Evolutionary conservation across 1,140 invertebrate genomes (phyloP), one percentile per base, ranked within the genome.

Genomic region (Gonioctena quinquepunctata): DNA sequence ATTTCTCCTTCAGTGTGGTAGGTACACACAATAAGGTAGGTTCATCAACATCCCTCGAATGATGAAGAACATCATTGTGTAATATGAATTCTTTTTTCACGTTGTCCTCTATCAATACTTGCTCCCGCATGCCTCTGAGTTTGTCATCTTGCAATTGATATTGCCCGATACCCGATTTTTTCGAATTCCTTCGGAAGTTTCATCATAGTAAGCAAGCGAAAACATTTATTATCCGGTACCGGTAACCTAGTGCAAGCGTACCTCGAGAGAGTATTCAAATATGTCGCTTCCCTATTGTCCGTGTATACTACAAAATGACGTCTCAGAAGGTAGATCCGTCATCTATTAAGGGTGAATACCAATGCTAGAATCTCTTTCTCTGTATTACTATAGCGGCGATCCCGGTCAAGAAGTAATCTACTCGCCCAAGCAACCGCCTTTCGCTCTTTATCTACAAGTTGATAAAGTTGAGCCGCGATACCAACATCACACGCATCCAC

Each of bases 11-110:
- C 23, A 64, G 8, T 7, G 26, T 3, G 8, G 49, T 28, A n/a
- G 60, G 68, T 22, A 69, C 48, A 28, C 68, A 69, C 4, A 69
- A 11, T 49, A 69, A 64, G n/a, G n/a, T 26, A 26, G 22, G 26
- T 11, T 33, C 7, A 8, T 52, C 27, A 28, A 21, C 21, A 19
- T 18, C 11, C 16, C 42, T 22, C 13, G 19, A 16, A 21, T 27
- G 2, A 60, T 60, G 48, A n/a, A n/a, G n/a, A n/a, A n/a, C n/a
- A n/a, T n/a, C n/a, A n/a, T n/a, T n/a, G n/a, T n/a, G n/a, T n/a
- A n/a, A n/a, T n/a, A n/a, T n/a, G n/a, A n/a, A n/a, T n/a, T n/a
- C n/a, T n/a, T n/a, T n/a, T n/a, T n/a, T n/a, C n/a, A n/a, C n/a
- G n/a, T n/a, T n/a, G n/a, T n/a, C n/a, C n/a, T n/a, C n/a, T n/a